phyloP scores from a whole-genome alignment of 2,113 vertebrate species.

The Carollia perspicillata region DNA sequence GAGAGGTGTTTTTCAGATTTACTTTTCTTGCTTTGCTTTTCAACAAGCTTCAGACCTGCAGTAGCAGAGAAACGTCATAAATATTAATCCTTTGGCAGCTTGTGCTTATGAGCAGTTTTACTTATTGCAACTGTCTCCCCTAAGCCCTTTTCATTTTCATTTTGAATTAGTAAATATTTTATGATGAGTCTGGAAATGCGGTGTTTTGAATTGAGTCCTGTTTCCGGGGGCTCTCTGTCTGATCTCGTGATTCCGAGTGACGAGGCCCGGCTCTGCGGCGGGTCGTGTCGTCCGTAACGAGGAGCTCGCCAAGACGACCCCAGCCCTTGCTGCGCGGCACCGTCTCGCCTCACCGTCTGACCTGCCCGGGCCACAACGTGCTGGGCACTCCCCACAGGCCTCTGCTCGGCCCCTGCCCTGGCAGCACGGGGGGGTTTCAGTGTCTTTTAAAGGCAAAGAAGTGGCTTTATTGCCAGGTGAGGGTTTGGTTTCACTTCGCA shows the following conservation, averaged over 20 bases:
- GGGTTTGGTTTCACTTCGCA: neutral
- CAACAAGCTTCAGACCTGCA: neutral
- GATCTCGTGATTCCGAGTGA: neutral
- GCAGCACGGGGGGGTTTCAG: neutral
- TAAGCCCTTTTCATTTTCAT: conserved; percentile 37
- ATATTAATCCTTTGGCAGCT: conserved; percentile 14
- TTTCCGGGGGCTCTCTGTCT: neutral
- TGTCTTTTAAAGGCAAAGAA: neutral
- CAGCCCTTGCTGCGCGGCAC: neutral
- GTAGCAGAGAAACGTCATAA: neutral
- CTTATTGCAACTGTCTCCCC: conserved; percentile 23
- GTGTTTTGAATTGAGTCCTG: neutral
- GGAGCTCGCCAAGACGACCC: neutral
- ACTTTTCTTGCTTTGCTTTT: conserved; percentile 26
- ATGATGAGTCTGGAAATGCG: neutral
- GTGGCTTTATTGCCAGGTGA: neutral
- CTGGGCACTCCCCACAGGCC: fast-evolving
- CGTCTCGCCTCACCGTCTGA: neutral
- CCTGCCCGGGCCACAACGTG: neutral
- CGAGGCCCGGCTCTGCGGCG: neutral
- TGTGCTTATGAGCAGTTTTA: neutral
- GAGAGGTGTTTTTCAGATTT: conserved; percentile 17
- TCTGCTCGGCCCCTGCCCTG: neutral
- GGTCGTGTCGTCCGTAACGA: neutral
- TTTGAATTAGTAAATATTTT: conserved; percentile 61